Conservation (phyloP, 2,797 vertebrate genomes). For the Rhabdophis nuchalis region DNA sequence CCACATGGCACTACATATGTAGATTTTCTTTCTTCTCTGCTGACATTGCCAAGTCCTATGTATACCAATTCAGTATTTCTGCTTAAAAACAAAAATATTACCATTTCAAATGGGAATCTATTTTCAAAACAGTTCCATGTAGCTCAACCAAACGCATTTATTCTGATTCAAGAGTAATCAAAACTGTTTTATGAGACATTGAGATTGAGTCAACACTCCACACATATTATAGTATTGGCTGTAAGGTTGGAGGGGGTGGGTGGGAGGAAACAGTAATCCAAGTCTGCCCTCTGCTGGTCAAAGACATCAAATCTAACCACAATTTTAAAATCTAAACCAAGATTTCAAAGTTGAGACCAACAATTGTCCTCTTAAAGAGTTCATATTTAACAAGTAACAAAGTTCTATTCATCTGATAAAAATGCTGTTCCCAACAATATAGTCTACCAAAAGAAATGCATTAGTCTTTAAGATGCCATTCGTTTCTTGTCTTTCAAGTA, state of each 20-base stretch:
- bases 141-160: not conserved
- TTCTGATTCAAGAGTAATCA: not conserved
- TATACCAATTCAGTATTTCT: not conserved
- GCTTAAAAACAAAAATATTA: not conserved
- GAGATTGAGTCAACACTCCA: not conserved
- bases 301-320: not conserved
- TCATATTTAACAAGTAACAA: not conserved
- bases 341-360: not conserved
- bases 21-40: not conserved
- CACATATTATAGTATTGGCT: not conserved
- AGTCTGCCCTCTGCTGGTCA: constrained; percentile 54
- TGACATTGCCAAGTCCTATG: not conserved
- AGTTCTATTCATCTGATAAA: not conserved
- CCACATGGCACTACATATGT: not conserved
- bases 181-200: not conserved
- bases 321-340: not conserved
- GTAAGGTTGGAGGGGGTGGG: not conserved
- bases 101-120: not conserved
- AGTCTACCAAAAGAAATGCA: not conserved
- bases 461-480: not conserved
- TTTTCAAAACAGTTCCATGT: not conserved
- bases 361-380: not conserved
- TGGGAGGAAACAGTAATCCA: not conserved
- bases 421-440: not conserved
- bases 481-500: not conserved